These are phyloP conservation scores for Anoura caudifer DNA, from an alignment of 2,113 vertebrate species.

Conservation along the genomic window DNA sequence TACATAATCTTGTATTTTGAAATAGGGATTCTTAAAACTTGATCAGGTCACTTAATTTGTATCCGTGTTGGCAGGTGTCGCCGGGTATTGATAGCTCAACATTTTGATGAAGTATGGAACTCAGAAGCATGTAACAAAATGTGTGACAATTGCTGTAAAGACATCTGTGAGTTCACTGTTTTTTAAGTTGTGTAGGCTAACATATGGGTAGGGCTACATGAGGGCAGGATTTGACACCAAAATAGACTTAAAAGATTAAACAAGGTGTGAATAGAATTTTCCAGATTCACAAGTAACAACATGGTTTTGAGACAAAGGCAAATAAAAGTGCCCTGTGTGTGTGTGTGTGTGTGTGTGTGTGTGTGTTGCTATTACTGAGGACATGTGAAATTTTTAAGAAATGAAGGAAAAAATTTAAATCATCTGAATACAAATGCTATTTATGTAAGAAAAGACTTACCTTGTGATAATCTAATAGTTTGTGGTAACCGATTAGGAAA, in stretches of 20 bases:
- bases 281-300: neutral
- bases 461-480: neutral
- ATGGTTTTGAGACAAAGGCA: neutral
- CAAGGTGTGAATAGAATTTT: neutral
- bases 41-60: neutral
- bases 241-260: neutral
- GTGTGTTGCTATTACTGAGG: neutral
- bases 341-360: neutral
- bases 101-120: conserved; percentile 98
- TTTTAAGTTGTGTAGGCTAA: neutral
- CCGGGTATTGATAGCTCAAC: conserved; percentile 91
- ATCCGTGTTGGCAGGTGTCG: conserved; percentile 86
- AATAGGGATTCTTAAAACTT: neutral
- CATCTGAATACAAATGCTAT: neutral
- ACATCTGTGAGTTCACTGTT: conserved; percentile 80
- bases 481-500: neutral
- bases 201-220: neutral
- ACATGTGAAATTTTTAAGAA: neutral
- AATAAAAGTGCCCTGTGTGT: neutral
- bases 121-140: conserved; percentile 90
- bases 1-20: neutral
- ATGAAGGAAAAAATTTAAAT: neutral
- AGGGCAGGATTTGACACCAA: neutral
- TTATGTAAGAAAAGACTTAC: neutral
- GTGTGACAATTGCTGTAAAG: conserved; percentile 92